phyloP scores from a whole-genome alignment of 2,888 invertebrate genomes.

The Agriopis marginaria region DNA sequence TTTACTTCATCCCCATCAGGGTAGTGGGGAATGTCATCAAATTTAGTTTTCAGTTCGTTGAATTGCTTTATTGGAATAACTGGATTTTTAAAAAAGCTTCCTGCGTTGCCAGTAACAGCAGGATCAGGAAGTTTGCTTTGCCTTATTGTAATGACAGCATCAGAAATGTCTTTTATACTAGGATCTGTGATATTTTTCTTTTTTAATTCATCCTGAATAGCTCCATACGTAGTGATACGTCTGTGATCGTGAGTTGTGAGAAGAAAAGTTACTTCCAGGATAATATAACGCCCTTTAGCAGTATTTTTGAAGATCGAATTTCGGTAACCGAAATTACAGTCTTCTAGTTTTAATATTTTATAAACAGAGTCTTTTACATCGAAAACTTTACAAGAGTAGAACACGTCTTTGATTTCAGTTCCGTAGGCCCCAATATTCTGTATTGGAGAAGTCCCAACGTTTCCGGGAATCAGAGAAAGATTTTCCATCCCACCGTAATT shows the following conservation, averaged over 20 bases:
- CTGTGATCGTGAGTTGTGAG: conserved; percentile 24
- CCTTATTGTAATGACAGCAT: conserved; percentile 31
- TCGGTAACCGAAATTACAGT: conserved; percentile 37
- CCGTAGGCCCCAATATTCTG: conserved; percentile 44
- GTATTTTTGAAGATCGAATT: conserved; percentile 40
- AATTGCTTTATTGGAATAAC: conserved; percentile 20
- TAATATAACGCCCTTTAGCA: conserved; percentile 25
- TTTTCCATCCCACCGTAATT: conserved; percentile 40
- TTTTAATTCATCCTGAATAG: conserved; percentile 8
- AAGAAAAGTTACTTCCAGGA: conserved; percentile 30
- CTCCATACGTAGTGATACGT: conserved; percentile 24
- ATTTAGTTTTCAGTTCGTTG: conserved; percentile 17
- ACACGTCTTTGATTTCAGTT: conserved; percentile 32
- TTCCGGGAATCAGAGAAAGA: conserved; percentile 40
- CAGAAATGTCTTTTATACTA: conserved; percentile 20
- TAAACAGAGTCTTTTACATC: conserved; percentile 27
- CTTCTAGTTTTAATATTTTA: conserved; percentile 5
- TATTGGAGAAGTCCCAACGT: conserved; percentile 38
- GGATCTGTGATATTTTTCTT: conserved; percentile 22
- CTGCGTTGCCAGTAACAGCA: conserved; percentile 35
- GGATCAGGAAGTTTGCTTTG: conserved; percentile 39
- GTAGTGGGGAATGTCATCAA: conserved; percentile 29
- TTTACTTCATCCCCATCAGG: conserved; percentile 29
- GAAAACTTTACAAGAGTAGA: conserved; percentile 35
- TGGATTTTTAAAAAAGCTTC: conserved; percentile 43